Evolutionary conservation across 2,797 vertebrate species (phyloP).

Genomic region (Aplochiton taeniatus): DNA sequence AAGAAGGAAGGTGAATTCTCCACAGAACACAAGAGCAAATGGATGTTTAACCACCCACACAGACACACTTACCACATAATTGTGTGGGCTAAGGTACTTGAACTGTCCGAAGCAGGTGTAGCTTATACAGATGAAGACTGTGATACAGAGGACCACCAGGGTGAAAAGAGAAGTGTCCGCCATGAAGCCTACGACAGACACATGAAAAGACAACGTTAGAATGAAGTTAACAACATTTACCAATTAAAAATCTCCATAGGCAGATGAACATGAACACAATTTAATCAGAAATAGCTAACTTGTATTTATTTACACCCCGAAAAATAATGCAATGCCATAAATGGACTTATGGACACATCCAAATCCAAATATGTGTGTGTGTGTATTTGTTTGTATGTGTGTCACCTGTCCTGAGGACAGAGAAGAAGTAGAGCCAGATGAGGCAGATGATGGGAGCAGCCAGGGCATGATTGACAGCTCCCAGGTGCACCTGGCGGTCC

Average conservation of each 20-base stretch:
- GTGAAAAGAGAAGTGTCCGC: constrained; percentile 87
- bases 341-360: too few relatives aligned
- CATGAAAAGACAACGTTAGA: too few relatives aligned
- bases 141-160: constrained; percentile 81
- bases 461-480: constrained; percentile 90
- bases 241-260: too few relatives aligned
- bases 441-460: constrained; percentile 95
- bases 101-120: constrained; percentile 89
- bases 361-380: background rate
- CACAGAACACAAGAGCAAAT: background rate
- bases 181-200: constrained; percentile 79
- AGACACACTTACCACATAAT: constrained; percentile 81
- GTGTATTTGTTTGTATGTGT: constrained; percentile 1
- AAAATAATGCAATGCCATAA: too few relatives aligned
- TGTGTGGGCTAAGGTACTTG: constrained; percentile 88
- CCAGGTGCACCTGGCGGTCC: constrained; percentile 86
- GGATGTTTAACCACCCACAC: background rate
- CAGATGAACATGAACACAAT: too few relatives aligned
- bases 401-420: constrained; percentile 88
- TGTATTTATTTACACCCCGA: too few relatives aligned
- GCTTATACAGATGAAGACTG: constrained; percentile 79
- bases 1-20: too few relatives aligned
- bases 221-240: too few relatives aligned
- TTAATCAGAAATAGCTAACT: too few relatives aligned
- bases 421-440: constrained; percentile 95